A percentile compares a stretch with the other conserved stretches of the same genome.
Evolutionary conservation across 2,797 vertebrate genomes (phyloP).

Genomic region (Hippocampus kuda): DNA sequence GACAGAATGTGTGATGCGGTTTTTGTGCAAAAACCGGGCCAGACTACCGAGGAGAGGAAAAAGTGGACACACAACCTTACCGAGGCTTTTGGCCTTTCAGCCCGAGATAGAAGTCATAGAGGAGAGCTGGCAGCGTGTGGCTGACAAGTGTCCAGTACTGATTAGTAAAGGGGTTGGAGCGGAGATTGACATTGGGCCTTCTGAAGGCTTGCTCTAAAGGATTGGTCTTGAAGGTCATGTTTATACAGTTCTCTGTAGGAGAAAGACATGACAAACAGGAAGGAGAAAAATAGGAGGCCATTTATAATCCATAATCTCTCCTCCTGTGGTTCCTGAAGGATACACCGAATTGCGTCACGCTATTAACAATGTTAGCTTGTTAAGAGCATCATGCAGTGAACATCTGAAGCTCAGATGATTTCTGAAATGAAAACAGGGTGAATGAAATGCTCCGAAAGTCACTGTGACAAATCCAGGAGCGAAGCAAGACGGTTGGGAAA

Average conservation of each 20-base stretch:
- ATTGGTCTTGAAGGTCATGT: slow-evolving; percentile 78
- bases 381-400: slow-evolving; percentile 2
- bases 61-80: slow-evolving; percentile 72
- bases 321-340: slow-evolving; percentile 2
- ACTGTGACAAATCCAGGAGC: neutral
- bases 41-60: neutral
- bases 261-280: slow-evolving; percentile 50
- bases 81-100: slow-evolving; percentile 82
- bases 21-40: slow-evolving; percentile 3
- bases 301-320: slow-evolving; percentile 18
- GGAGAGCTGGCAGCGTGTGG: slow-evolving; percentile 75
- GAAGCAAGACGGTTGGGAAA: neutral
- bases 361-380: slow-evolving; percentile 5
- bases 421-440: neutral
- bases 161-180: slow-evolving; percentile 73
- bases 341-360: slow-evolving; percentile 3
- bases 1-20: slow-evolving; percentile 25
- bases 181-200: slow-evolving; percentile 76
- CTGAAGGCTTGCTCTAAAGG: slow-evolving; percentile 81
- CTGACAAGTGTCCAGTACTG: slow-evolving; percentile 73
- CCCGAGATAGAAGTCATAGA: slow-evolving; percentile 76
- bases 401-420: neutral
- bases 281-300: slow-evolving; percentile 41
- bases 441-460: neutral
- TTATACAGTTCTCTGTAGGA: slow-evolving; percentile 79